These are phyloP conservation scores for Axea sp. DNA, from an alignment of 2,888 invertebrate genomes.

Conservation along the genomic window DNA sequence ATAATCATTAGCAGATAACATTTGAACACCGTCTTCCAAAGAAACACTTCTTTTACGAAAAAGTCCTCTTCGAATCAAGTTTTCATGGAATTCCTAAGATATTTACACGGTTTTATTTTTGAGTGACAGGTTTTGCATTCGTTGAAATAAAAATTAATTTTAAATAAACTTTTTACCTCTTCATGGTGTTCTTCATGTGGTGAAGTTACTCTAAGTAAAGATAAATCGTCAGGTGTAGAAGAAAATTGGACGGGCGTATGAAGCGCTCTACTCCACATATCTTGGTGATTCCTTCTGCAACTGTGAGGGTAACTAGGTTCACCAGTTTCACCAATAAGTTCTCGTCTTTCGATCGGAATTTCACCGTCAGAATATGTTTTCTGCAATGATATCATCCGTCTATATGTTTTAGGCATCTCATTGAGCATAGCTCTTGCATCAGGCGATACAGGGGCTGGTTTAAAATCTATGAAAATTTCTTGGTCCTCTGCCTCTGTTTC, in stretches of 20 bases:
- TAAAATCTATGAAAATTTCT: slow-evolving; percentile 93
- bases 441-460: slow-evolving; percentile 86
- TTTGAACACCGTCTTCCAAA: slow-evolving; percentile 82
- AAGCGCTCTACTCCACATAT: slow-evolving; percentile 74
- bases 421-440: slow-evolving; percentile 81
- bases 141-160: too few species aligned
- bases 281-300: slow-evolving; percentile 76
- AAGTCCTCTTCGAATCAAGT: slow-evolving; percentile 87
- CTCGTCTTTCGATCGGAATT: slow-evolving; percentile 82
- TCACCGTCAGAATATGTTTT: slow-evolving; percentile 91
- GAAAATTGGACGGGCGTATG: slow-evolving; percentile 77
- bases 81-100: slow-evolving; percentile 88
- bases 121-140: too few species aligned
- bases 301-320: slow-evolving; percentile 79
- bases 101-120: too few species aligned
- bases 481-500: slow-evolving; percentile 84
- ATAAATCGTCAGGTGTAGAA: slow-evolving; percentile 77
- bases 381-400: slow-evolving; percentile 81
- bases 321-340: slow-evolving; percentile 77
- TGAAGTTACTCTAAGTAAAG: slow-evolving; percentile 72
- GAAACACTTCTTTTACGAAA: slow-evolving; percentile 88
- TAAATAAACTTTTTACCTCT: slow-evolving; percentile 67
- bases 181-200: slow-evolving; percentile 75
- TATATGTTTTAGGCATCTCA: slow-evolving; percentile 74
- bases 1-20: slow-evolving; percentile 76